Percentiles rank a stretch among this genome's conserved stretches.
Evolutionary conservation across 2,113 vertebrate species (phyloP).

Genomic region (Ammodytes marinus): DNA sequence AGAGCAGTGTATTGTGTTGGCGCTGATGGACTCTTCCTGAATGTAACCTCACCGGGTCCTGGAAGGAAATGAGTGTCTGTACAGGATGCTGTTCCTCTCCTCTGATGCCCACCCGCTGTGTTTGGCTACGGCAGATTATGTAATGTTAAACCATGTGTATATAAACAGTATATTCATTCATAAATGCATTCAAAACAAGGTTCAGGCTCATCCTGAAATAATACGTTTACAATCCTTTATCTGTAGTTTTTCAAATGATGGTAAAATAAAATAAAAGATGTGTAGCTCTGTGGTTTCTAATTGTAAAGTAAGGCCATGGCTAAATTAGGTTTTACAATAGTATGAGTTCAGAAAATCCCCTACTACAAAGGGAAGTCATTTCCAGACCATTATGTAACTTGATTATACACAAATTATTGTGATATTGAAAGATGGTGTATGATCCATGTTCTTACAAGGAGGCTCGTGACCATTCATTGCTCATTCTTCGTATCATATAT

Average conservation of each 20-base stretch:
- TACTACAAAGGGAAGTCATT: too few species aligned
- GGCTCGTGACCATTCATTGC: background rate
- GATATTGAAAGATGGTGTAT: too few species aligned
- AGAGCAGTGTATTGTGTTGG: constrained; percentile 3
- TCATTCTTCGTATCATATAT: background rate
- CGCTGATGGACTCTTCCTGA: constrained; percentile 24
- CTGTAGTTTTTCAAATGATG: background rate
- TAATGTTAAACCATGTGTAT: constrained; percentile 17
- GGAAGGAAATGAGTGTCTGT: constrained; percentile 74
- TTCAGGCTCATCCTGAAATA: background rate
- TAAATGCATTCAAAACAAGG: background rate
- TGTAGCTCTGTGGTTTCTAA: too few species aligned
- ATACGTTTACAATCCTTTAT: background rate
- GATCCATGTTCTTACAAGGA: background rate
- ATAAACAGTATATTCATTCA: background rate
- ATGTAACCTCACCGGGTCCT: background rate
- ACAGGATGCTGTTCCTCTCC: constrained; percentile 66
- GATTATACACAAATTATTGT: too few species aligned
- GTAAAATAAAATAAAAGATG: too few species aligned
- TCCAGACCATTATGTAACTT: too few species aligned
- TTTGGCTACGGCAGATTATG: background rate
- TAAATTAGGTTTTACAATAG: too few species aligned
- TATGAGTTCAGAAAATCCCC: too few species aligned
- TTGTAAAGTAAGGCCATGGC: too few species aligned
- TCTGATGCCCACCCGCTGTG: constrained; percentile 32